phyloP scores from a whole-genome alignment of 2,797 vertebrate genomes.

The Galaxias olidus region DNA sequence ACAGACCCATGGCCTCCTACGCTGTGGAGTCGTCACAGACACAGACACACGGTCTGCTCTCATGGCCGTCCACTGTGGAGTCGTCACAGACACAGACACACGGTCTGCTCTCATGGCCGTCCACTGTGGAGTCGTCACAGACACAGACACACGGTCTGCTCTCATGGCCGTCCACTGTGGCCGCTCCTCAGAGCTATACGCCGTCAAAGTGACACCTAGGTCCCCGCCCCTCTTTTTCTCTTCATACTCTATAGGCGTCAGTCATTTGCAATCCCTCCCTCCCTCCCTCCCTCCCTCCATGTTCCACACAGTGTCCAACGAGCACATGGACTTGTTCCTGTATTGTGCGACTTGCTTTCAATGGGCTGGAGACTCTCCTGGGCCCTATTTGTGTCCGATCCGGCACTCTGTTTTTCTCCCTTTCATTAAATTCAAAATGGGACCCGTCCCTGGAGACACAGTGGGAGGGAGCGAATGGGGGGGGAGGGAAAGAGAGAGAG shows the following conservation, averaged over 20 bases:
- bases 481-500: not conserved
- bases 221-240: slow-evolving; percentile 46
- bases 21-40: not conserved
- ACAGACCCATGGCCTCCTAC: too few species aligned
- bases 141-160: not conserved
- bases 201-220: too few species aligned
- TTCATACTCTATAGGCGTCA: slow-evolving; percentile 14
- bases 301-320: slow-evolving; percentile 34
- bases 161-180: too few species aligned
- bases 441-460: slow-evolving; percentile 47
- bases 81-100: not conserved
- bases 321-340: slow-evolving; percentile 52
- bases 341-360: slow-evolving; percentile 50
- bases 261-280: slow-evolving; percentile 47
- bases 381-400: slow-evolving; percentile 61
- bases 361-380: slow-evolving; percentile 69
- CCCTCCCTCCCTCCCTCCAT: slow-evolving; percentile 21
- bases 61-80: not conserved
- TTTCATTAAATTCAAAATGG: slow-evolving; percentile 73
- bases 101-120: too few species aligned
- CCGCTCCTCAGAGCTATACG: too few species aligned
- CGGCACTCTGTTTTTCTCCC: slow-evolving; percentile 58
- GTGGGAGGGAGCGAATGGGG: not conserved
- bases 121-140: not conserved
- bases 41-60: not conserved